phyloP scores from a whole-genome alignment of 2,888 invertebrate species.

The Calameuta filiformis region DNA sequence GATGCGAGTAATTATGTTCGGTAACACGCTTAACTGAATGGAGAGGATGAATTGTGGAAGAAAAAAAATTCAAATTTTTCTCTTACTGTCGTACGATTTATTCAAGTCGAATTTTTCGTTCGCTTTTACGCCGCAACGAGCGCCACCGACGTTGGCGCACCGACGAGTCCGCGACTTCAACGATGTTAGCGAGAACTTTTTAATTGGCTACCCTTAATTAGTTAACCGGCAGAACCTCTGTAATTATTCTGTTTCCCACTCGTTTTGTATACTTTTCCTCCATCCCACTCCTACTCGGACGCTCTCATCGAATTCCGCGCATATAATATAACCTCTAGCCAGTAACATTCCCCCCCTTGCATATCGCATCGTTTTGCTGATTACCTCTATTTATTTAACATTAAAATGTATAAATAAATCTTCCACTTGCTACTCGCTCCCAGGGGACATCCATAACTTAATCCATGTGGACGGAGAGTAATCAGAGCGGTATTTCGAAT shows the following conservation, averaged over 20 bases:
- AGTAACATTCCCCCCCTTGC: slow-evolving; percentile 40
- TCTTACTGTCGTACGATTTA: not conserved
- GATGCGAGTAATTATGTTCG: not conserved
- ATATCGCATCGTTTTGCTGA: slow-evolving; percentile 20
- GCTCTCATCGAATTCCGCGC: slow-evolving; percentile 2
- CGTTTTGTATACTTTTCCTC: slow-evolving; percentile 38
- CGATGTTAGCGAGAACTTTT: slow-evolving; percentile 57
- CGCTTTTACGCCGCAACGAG: not conserved
- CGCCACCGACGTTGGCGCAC: not conserved
- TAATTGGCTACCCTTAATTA: slow-evolving; percentile 66
- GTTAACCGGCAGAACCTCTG: slow-evolving; percentile 60
- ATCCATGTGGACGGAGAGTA: not conserved
- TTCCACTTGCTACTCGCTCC: not conserved
- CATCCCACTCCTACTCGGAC: slow-evolving; percentile 20
- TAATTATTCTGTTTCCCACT: slow-evolving; percentile 63
- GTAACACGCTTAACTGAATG: not conserved
- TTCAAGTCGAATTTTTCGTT: slow-evolving; percentile 8
- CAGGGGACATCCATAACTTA: not conserved
- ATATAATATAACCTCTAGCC: slow-evolving; percentile 27
- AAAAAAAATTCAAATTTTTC: slow-evolving; percentile 23
- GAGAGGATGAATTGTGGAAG: not conserved
- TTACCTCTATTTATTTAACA: slow-evolving; percentile 37
- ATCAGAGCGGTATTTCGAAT: not conserved
- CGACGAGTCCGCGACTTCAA: not conserved
- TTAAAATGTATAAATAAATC: slow-evolving; percentile 28